Evolutionary conservation across 2,797 vertebrate species (phyloP), one percentile per base, ranked within the genome.

Genomic region (Petrocephalus sullivani): DNA sequence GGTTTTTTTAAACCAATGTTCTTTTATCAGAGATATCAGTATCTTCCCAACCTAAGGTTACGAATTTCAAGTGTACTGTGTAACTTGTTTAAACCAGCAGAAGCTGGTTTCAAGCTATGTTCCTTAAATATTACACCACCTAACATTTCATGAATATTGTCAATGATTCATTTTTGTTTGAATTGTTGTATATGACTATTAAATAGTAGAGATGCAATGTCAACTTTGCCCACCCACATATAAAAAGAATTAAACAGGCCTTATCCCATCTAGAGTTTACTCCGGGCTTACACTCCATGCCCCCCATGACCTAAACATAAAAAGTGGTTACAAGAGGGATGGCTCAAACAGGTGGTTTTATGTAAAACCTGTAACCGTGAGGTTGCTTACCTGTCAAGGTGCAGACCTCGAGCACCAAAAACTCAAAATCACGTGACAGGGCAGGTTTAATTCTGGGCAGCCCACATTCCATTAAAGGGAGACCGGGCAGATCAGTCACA

Each of bases 401-500:
- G 41, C 64, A 16, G 16, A 49, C 37, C 75, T 81, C 28, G 12
- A 71, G 28, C 10, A 71, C 64, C 64, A 37, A 37, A 71, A 67
- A 67, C 64, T 12, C 61, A 67, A 37, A 81, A 81, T 49, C 75
- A 49, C 8, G 41, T 81, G 19, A 81, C 41, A 49, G 41, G 41
- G 75, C 16, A 81, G 41, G 16, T 81, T 49, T 8, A 81, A 78
- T 37, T 37, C 71, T 78, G 75, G 41, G 19, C 41, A 49, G 75
- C 75, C 75, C 37, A n/a, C 75, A 81, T 81, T 81, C 75, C 75
- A n/a, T n/a, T 81, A 81, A 49, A 81, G 75, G 41, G 75, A 81
- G 37, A 78, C 54, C 54, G 54, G 54, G 8, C 1, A 14, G 54
- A 56, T 9, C 54, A 56, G 54, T 56, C 12, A 56, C 54, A 56